phyloP scores from a whole-genome alignment of 2,888 invertebrate species.

The Augochlorella aurata region DNA sequence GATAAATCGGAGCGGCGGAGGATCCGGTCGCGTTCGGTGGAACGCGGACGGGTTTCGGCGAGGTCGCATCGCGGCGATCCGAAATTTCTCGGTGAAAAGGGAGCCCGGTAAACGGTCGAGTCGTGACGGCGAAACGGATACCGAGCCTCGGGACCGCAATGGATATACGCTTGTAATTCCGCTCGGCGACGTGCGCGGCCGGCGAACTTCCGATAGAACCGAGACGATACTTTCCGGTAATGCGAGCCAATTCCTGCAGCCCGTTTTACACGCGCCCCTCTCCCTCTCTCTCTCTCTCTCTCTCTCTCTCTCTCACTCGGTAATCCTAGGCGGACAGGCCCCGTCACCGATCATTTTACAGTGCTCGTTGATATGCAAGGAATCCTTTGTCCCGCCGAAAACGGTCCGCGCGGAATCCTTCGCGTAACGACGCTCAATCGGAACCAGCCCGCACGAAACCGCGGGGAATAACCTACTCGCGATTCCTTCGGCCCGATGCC shows the following conservation, averaged over 20 bases:
- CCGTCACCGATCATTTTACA: conserved; percentile 36
- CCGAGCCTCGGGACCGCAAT: conserved; percentile 47
- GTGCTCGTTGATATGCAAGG: conserved; percentile 29
- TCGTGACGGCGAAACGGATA: conserved; percentile 40
- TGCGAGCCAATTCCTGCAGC: conserved; percentile 19
- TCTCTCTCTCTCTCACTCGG: background rate
- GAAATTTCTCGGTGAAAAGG: conserved; percentile 7
- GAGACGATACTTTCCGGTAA: conserved; percentile 27
- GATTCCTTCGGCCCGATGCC: conserved; percentile 22
- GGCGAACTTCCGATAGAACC: conserved; percentile 37
- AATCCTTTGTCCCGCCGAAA: conserved; percentile 17
- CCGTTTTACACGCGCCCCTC: background rate
- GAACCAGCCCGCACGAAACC: conserved; percentile 16
- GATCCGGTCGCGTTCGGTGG: background rate
- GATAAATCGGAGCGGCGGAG: background rate
- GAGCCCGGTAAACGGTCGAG: conserved; percentile 18
- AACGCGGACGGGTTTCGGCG: background rate
- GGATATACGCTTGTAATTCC: conserved; percentile 54
- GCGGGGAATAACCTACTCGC: conserved; percentile 3
- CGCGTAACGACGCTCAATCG: conserved; percentile 38
- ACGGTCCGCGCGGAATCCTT: conserved; percentile 24
- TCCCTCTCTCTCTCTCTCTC: background rate
- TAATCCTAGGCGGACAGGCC: conserved; percentile 13
- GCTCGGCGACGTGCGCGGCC: conserved; percentile 35
- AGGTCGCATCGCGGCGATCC: background rate